phyloP scores from a whole-genome alignment of 1,140 invertebrate species.

The Drosophila tropicalis region DNA sequence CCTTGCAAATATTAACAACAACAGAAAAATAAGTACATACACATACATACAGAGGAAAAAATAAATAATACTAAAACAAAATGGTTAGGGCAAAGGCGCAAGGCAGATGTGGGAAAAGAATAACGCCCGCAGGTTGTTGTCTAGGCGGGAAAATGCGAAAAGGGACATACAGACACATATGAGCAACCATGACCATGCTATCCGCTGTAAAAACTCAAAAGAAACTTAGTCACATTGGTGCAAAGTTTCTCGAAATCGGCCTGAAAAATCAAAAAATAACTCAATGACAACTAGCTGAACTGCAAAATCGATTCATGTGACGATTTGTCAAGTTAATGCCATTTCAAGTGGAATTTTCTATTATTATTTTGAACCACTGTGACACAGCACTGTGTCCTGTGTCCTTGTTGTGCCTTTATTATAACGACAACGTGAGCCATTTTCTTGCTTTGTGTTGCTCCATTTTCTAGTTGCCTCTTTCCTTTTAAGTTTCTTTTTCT shows the following conservation, averaged over 20 bases:
- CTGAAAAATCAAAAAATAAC: too few relatives aligned
- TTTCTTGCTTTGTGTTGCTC: slow-evolving; percentile 67
- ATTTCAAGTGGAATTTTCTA: not conserved
- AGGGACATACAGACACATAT: slow-evolving; percentile 25
- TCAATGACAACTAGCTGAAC: too few relatives aligned
- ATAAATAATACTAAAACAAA: slow-evolving; percentile 52
- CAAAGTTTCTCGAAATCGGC: not conserved
- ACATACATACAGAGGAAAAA: slow-evolving; percentile 33
- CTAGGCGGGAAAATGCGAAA: slow-evolving; percentile 41
- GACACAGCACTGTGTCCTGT: slow-evolving; percentile 21
- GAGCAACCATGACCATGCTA: slow-evolving; percentile 55
- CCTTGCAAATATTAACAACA: slow-evolving; percentile 63
- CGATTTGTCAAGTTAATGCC: not conserved
- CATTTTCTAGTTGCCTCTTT: slow-evolving; percentile 50
- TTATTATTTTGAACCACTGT: not conserved
- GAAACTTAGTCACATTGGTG: slow-evolving; percentile 23
- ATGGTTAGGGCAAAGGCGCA: slow-evolving; percentile 43
- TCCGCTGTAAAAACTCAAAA: not conserved
- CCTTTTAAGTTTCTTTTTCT: slow-evolving; percentile 29
- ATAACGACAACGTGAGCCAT: slow-evolving; percentile 70
- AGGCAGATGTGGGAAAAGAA: not conserved
- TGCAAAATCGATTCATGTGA: too few relatives aligned
- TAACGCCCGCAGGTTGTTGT: slow-evolving; percentile 54
- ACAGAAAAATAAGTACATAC: slow-evolving; percentile 24
- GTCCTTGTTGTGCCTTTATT: slow-evolving; percentile 61